Evolutionary conservation across 2,113 vertebrate species (phyloP).

Genomic region (Talpa occidentalis): DNA sequence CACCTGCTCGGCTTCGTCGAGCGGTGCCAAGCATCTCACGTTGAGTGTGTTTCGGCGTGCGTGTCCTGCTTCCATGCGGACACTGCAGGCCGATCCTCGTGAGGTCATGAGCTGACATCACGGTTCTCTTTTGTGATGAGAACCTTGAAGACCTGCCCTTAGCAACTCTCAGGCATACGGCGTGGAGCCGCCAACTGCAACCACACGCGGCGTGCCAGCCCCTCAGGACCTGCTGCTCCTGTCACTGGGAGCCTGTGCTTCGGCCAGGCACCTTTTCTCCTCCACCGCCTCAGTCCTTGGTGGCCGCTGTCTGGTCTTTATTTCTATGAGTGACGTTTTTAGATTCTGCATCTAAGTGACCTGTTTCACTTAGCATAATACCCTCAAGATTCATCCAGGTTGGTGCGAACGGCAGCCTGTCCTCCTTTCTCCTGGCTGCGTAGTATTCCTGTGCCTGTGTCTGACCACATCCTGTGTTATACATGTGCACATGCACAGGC

Average conservation of each 20-base stretch:
- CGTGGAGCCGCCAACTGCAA: too few species aligned
- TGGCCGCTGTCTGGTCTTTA: neutral
- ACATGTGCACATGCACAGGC: too few species aligned
- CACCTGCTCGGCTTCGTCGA: too few species aligned
- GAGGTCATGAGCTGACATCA: neutral
- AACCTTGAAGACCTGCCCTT: neutral
- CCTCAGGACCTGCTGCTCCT: neutral
- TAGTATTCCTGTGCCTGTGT: neutral
- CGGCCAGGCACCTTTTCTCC: neutral
- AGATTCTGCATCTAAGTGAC: neutral
- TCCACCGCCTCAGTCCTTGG: too few species aligned
- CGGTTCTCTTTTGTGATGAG: neutral
- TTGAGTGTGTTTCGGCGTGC: neutral
- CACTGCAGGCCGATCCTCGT: too few species aligned
- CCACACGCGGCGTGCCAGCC: too few species aligned
- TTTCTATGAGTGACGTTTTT: neutral
- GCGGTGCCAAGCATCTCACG: neutral
- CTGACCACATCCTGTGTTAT: too few species aligned
- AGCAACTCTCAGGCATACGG: neutral
- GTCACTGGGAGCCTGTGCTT: neutral
- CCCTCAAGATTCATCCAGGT: neutral
- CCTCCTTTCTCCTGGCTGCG: neutral
- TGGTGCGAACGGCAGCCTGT: too few species aligned
- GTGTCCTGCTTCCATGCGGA: too few species aligned
- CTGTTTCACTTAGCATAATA: neutral